Percentiles rank a stretch among this genome's conserved stretches.
Conservation (phyloP, 2,113 vertebrate species). For the Lophotis ruficrista region DNA sequence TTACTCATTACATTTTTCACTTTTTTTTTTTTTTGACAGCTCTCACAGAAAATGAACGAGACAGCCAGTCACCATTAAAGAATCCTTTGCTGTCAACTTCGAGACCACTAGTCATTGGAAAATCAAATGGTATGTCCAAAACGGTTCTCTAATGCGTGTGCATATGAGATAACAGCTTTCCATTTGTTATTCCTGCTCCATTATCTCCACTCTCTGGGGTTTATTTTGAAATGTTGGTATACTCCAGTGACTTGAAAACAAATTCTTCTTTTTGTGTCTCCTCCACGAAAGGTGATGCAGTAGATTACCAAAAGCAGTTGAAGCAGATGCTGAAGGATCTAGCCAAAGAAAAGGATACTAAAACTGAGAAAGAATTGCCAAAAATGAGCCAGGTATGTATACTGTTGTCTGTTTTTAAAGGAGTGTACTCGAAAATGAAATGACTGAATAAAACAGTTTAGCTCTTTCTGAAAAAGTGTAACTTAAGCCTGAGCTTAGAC, state of each 20-base stretch:
- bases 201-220: background rate
- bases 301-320: conserved; percentile 90
- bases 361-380: conserved; percentile 84
- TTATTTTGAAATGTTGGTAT: background rate
- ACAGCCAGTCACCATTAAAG: conserved; percentile 84
- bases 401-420: background rate
- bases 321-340: conserved; percentile 96
- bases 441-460: background rate
- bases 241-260: background rate
- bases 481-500: background rate
- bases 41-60: conserved; percentile 85
- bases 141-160: rapidly evolving
- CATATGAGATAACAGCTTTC: background rate
- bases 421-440: background rate
- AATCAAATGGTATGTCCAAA: conserved; percentile 76
- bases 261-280: background rate
- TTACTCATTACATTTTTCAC: background rate
- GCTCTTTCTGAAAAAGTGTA: background rate
- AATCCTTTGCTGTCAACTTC: conserved; percentile 86
- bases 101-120: conserved; percentile 85
- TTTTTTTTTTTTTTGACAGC: conserved; percentile 69
- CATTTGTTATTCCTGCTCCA: background rate
- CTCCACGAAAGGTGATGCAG: conserved; percentile 70
- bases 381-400: conserved; percentile 94
- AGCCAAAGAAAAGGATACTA: conserved; percentile 86